Percentiles rank a stretch among this genome's conserved stretches.
Conservation (phyloP, 2,113 vertebrate species). For the Maccullochella peelii region DNA sequence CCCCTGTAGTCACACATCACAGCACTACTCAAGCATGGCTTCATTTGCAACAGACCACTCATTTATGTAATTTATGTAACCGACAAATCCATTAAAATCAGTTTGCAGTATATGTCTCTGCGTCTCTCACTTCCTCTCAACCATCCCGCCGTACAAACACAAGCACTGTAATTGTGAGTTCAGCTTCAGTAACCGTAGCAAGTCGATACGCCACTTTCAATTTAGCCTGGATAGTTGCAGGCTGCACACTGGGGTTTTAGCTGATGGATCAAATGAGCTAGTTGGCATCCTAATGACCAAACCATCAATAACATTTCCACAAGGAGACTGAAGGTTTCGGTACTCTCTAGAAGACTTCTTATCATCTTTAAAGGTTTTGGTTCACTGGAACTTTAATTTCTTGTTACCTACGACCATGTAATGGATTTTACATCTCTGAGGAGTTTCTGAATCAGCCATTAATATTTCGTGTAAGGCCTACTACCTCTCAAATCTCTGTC, state of each 20-base stretch:
- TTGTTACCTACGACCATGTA: constrained; percentile 3
- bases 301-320: constrained; percentile 41
- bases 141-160: background rate
- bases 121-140: constrained; percentile 38
- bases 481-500: background rate
- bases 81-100: constrained; percentile 69
- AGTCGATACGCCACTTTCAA: constrained; percentile 34
- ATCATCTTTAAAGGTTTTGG: background rate
- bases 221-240: constrained; percentile 9
- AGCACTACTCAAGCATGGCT: background rate
- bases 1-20: background rate
- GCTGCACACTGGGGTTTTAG: background rate
- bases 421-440: constrained; percentile 35
- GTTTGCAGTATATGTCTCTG: constrained; percentile 43
- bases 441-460: background rate
- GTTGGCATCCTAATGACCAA: constrained; percentile 26
- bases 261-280: constrained; percentile 38
- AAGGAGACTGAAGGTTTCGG: constrained; percentile 7
- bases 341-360: constrained; percentile 2
- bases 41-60: constrained; percentile 17
- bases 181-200: background rate
- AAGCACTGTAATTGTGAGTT: constrained; percentile 16
- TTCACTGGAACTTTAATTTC: constrained; percentile 23
- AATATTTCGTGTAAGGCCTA: background rate
- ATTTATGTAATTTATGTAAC: constrained; percentile 53